A percentile compares a stretch with the other conserved stretches of the same genome.
Conservation (phyloP, 2,888 invertebrate species). For the Molanna angustata region DNA sequence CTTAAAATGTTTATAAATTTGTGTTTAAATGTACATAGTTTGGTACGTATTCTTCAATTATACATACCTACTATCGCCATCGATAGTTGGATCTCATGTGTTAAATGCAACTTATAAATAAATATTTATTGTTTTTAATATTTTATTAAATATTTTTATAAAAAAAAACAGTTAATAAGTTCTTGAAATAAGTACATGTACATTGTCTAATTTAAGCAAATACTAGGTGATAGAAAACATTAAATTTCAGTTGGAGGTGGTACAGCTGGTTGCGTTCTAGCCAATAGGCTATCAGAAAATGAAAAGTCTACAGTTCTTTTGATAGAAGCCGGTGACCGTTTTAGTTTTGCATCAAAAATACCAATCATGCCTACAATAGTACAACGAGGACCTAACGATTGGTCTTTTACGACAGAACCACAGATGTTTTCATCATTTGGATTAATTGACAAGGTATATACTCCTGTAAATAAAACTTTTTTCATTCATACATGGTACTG, state of each 20-base stretch:
- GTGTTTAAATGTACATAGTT: no score
- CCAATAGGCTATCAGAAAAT: constrained; percentile 61
- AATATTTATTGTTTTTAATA: no score
- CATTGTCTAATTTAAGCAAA: not conserved
- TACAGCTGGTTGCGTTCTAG: constrained; percentile 68
- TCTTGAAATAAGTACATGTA: not conserved
- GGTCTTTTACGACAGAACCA: constrained; percentile 62
- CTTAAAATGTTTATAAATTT: no score
- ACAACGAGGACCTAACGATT: constrained; percentile 65
- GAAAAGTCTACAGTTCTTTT: constrained; percentile 57
- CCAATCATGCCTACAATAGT: constrained; percentile 66
- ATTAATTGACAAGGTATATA: no score
- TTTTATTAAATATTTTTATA: not conserved
- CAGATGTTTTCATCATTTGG: constrained; percentile 67
- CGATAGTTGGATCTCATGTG: no score
- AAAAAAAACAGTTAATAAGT: not conserved
- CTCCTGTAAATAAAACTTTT: no score
- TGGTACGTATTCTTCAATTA: no score
- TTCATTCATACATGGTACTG: not conserved
- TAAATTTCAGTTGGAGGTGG: constrained; percentile 63
- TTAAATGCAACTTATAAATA: no score
- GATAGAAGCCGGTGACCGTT: constrained; percentile 68
- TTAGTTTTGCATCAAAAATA: constrained; percentile 62
- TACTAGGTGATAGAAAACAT: not conserved
- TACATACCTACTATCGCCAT: no score